Evolutionary conservation across 2,888 invertebrate genomes (phyloP).

Genomic region (Gisinianus flammeolus): DNA sequence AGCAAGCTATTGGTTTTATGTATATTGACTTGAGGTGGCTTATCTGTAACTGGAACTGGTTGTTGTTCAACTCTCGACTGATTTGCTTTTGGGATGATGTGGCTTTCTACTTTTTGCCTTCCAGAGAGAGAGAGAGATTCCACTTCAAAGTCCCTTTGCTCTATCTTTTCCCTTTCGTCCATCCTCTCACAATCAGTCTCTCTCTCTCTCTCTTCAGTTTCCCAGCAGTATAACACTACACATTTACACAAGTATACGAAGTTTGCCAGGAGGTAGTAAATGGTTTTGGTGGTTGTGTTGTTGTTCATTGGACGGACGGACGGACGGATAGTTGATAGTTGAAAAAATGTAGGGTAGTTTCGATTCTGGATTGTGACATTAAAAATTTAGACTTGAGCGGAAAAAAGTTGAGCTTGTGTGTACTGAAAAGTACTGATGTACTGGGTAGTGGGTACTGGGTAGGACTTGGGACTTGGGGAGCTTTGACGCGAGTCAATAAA

Average conservation of each 20-base stretch:
- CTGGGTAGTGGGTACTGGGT: background rate
- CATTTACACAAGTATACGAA: background rate
- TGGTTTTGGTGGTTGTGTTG: background rate
- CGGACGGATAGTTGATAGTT: background rate
- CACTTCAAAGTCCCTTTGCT: conserved; percentile 1
- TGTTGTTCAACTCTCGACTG: conserved; percentile 29
- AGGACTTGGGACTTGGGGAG: background rate
- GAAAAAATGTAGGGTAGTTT: conserved; percentile 41
- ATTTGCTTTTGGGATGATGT: conserved; percentile 35
- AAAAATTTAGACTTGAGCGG: conserved; percentile 54
- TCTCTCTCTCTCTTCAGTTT: conserved; percentile 1
- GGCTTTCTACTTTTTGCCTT: conserved; percentile 20
- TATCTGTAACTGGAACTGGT: conserved; percentile 40
- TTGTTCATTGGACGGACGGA: background rate
- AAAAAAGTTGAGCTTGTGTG: conserved; percentile 19
- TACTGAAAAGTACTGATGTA: background rate
- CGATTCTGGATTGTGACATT: conserved; percentile 54
- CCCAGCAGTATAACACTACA: background rate
- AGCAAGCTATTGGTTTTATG: conserved; percentile 14
- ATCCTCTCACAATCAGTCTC: background rate
- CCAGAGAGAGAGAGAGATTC: background rate
- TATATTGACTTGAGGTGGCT: conserved; percentile 34
- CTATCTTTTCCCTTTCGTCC: background rate
- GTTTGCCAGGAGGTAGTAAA: background rate
- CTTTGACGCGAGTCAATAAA: conserved; percentile 52